These are phyloP conservation scores for Hypocryptadius cinnamomeus DNA, from an alignment of 2,113 vertebrate genomes.

Conservation along the genomic window DNA sequence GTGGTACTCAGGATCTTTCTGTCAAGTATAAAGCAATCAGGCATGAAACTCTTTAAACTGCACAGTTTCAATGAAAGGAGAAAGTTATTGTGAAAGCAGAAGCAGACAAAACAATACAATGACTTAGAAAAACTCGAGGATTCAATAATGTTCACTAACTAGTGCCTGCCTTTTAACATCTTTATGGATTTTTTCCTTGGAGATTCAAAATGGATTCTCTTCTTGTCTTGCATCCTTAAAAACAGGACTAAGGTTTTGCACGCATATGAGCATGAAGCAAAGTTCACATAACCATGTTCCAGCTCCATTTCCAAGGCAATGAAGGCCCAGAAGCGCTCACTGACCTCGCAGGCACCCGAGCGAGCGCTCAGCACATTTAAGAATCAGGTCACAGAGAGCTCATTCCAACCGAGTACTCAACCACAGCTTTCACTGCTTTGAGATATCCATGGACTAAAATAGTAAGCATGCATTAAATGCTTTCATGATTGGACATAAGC, in stretches of 20 bases:
- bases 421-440: not conserved
- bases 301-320: not conserved
- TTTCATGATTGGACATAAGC: not conserved
- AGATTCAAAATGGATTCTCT: not conserved
- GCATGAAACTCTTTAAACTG: not conserved
- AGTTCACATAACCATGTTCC: not conserved
- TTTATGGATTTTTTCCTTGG: not conserved
- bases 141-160: not conserved
- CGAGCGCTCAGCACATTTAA: not conserved
- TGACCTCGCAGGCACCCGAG: not conserved
- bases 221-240: not conserved
- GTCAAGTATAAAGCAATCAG: conserved; percentile 27
- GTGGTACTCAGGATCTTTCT: not conserved
- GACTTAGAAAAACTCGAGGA: not conserved
- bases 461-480: not conserved
- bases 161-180: not conserved
- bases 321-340: not conserved
- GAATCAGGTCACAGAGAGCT: not conserved
- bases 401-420: not conserved
- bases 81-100: not conserved
- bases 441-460: not conserved
- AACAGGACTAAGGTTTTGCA: not conserved
- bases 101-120: not conserved
- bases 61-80: not conserved
- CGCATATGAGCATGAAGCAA: not conserved